phyloP scores from a whole-genome alignment of 2,797 vertebrate genomes.

The Sebastes trivittatus region DNA sequence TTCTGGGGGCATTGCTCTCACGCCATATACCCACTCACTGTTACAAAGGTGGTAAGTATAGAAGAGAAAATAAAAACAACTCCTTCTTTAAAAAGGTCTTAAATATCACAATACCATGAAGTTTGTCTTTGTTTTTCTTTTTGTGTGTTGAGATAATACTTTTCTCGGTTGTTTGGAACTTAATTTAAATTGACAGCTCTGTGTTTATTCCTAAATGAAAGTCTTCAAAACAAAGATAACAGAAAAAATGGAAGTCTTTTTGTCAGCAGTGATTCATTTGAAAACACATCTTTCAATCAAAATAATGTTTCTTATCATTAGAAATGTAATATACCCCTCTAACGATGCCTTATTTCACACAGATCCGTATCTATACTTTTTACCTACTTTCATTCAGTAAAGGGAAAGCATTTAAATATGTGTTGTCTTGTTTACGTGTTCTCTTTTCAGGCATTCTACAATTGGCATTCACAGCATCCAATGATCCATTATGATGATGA shows the following conservation, averaged over 20 bases:
- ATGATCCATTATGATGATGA: constrained; percentile 66
- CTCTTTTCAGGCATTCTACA: constrained; percentile 42
- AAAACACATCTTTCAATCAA: constrained; percentile 48
- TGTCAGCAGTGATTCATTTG: constrained; percentile 21
- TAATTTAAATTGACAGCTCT: constrained; percentile 38
- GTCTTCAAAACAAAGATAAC: constrained; percentile 11
- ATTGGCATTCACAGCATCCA: constrained; percentile 44
- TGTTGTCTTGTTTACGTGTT: constrained; percentile 27
- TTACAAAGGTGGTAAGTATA: neutral
- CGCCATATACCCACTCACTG: constrained; percentile 55
- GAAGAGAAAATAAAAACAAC: constrained; percentile 12
- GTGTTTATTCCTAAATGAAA: constrained; percentile 44
- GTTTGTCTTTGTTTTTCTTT: constrained; percentile 37
- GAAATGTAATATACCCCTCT: neutral
- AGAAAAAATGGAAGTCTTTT: constrained; percentile 6
- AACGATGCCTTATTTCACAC: constrained; percentile 5
- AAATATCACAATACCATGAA: constrained; percentile 21
- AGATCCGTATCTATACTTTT: neutral
- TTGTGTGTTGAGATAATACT: constrained; percentile 19
- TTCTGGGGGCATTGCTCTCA: constrained; percentile 69
- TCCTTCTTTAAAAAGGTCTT: neutral
- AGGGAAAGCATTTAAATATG: constrained; percentile 9
- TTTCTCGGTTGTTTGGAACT: constrained; percentile 29
- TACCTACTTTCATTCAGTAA: neutral
- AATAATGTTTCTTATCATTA: constrained; percentile 7